Percentiles rank a stretch among this genome's conserved stretches.
Evolutionary conservation across 2,113 vertebrate genomes (phyloP).

Genomic region (Brevimyrus niger): DNA sequence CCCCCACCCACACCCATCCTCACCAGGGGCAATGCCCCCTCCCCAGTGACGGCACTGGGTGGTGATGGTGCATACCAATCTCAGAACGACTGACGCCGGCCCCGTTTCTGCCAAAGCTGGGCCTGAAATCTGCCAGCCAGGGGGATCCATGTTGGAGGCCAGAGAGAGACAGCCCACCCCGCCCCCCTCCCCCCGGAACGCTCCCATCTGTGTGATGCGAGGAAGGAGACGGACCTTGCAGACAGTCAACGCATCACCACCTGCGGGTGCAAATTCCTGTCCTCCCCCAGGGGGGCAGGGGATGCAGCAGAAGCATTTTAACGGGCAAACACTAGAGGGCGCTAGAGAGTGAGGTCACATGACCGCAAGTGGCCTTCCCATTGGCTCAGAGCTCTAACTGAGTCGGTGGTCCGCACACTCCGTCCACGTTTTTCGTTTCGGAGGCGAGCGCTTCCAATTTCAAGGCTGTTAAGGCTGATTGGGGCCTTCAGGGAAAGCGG

Average conservation of each 20-base stretch:
- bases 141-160: neutral
- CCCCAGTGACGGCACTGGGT: neutral
- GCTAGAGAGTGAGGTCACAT: neutral
- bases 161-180: neutral
- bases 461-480: slow-evolving; percentile 17
- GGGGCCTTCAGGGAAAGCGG: slow-evolving; percentile 19
- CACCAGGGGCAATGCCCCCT: neutral
- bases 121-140: neutral
- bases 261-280: neutral
- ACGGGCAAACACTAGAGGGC: neutral
- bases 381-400: neutral
- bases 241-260: neutral
- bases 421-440: neutral
- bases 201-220: neutral
- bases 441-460: neutral
- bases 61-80: neutral
- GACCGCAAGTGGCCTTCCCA: neutral
- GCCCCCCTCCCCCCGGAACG: neutral
- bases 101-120: neutral
- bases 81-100: neutral
- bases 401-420: neutral
- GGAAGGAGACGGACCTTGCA: neutral
- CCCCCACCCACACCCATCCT: neutral
- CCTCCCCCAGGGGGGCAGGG: neutral
- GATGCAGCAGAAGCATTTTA: neutral